Conservation (phyloP, 2,888 invertebrate genomes). For the Diaphora mendica region DNA sequence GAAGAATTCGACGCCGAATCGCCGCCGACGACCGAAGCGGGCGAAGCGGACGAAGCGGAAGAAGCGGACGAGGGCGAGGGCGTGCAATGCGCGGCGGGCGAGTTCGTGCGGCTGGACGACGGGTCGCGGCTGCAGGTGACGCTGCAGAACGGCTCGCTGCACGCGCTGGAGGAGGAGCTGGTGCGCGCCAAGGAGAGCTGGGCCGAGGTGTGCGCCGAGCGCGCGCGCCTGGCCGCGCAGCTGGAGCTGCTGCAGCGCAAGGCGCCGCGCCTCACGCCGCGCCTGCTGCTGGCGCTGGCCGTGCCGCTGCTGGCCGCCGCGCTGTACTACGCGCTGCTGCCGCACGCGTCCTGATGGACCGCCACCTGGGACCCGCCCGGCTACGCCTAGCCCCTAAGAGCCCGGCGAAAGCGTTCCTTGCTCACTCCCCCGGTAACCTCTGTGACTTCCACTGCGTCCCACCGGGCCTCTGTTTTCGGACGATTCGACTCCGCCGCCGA, state of each 20-base stretch:
- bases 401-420: conserved; percentile 9
- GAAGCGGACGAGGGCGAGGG: conserved; percentile 22
- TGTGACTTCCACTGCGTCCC: conserved; percentile 10
- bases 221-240: conserved; percentile 84
- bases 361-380: conserved; percentile 86
- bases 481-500: conserved; percentile 47
- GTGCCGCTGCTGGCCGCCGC: conserved; percentile 85
- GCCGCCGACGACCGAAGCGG: conserved; percentile 23
- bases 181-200: conserved; percentile 91
- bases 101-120: conserved; percentile 70
- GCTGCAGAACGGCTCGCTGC: conserved; percentile 84
- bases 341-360: conserved; percentile 88
- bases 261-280: conserved; percentile 75
- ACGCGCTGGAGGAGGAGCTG: conserved; percentile 90
- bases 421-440: conserved; percentile 18
- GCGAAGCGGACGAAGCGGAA: conserved; percentile 19
- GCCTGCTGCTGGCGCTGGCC: conserved; percentile 80
- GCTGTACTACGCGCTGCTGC: conserved; percentile 87
- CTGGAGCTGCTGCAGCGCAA: conserved; percentile 87
- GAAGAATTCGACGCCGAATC: conserved; percentile 46
- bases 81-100: conserved; percentile 35
- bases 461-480: conserved; percentile 22
- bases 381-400: conserved; percentile 67
- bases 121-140: conserved; percentile 67
- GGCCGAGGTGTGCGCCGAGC: conserved; percentile 88